Evolutionary conservation across 2,113 vertebrate genomes (phyloP), one percentile per base, ranked within the genome.

Genomic region (Poecile atricapillus): DNA sequence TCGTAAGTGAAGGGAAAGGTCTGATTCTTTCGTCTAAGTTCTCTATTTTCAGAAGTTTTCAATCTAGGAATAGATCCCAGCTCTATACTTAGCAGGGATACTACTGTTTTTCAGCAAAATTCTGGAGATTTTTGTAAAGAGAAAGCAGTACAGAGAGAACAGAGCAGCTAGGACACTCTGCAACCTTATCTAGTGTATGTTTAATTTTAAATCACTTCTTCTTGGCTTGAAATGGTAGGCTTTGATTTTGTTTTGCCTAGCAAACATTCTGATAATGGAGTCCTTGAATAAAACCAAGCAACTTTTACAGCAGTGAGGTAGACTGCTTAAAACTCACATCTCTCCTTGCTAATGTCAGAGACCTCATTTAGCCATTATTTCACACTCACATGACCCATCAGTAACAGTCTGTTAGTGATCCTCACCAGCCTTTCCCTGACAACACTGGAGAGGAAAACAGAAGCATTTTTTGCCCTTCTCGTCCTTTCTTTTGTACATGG

Each of bases 301-400:
- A 56, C 56, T 87, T 91, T 56, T 59, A 70, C 31, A 47, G 69
- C 65, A 59, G 50, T 41, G 46, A 85, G 18, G 52, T 20, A 46
- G 23, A 33, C 46, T 30, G 47, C 62, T 87, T 75, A 84, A 63
- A 91, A 77, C 65, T 86, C 65, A 24, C 78, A 37, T 68, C 41
- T 82, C 73, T 27, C 27, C 58, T 78, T 71, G 44, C 69, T 90
- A 52, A 43, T 75, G 65, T 84, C 81, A 64, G 35, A 87, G 62
- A 82, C 37, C 28, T 87, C 75, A 60, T 91, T 87, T 73, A 94
- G 83, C 53, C 41, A 64, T 67, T 94, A 64, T 91, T 96, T 91
- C 86, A 75, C 1, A 1, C 67, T 84, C 60, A 87, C 43, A 52
- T 76, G 49, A 74, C 37, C 49, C 62, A 24, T 50, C 82, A 49